Conservation (phyloP, 2,797 vertebrate species). For the Ara ararauna region DNA sequence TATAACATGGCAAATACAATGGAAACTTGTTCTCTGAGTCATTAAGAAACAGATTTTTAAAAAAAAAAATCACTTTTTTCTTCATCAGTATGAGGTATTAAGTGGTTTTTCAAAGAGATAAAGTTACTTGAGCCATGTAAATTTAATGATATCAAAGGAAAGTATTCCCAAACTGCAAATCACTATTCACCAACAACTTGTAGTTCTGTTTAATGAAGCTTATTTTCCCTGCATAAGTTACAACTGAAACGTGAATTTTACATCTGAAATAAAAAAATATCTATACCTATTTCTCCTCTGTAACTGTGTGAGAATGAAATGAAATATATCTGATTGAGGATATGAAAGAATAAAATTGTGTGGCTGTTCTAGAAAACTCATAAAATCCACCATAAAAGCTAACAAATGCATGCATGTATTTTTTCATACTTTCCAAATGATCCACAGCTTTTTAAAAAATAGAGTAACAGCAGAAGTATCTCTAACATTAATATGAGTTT, state of each 20-base stretch:
- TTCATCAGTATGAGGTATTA: constrained; percentile 35
- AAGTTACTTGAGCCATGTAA: constrained; percentile 57
- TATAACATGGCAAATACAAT: neutral
- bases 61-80: constrained; percentile 29
- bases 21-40: constrained; percentile 22
- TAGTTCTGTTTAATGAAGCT: constrained; percentile 72
- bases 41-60: constrained; percentile 58
- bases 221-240: constrained; percentile 72
- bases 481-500: constrained; percentile 15
- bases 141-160: constrained; percentile 73
- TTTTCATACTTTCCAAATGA: neutral
- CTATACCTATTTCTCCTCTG: constrained; percentile 48
- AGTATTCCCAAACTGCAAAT: constrained; percentile 70
- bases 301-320: constrained; percentile 44
- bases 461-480: neutral
- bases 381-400: constrained; percentile 52
- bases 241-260: constrained; percentile 70
- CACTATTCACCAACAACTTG: constrained; percentile 62
- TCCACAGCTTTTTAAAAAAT: neutral
- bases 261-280: constrained; percentile 62
- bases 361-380: constrained; percentile 59
- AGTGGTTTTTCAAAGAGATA: constrained; percentile 63
- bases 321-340: constrained; percentile 34
- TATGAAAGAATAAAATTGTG: constrained; percentile 48
- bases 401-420: neutral